Evolutionary conservation across 2,888 invertebrate species (phyloP), one percentile per base, ranked within the genome.

Genomic region (Stenotaenia linearis): DNA sequence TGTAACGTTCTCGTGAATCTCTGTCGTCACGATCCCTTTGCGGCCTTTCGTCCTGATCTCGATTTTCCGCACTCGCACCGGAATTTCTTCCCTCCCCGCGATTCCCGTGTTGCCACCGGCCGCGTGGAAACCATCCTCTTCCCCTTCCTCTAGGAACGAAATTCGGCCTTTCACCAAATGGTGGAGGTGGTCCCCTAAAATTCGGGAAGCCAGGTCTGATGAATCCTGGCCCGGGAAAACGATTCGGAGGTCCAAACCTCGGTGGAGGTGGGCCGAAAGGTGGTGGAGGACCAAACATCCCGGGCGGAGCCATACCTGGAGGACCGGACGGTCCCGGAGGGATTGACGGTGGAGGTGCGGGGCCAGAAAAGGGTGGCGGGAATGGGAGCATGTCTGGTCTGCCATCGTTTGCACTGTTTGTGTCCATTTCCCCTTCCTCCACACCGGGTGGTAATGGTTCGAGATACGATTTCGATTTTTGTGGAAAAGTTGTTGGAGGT

Each of bases 401-500:
- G 25, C 10, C 15, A 32, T 28, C 23, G 21, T 32, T 25, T 12
- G 79, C 61, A 50, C 77, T 18, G 25, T 30, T 25, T n/a, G 69
- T 15, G 10, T 28, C 32, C 32, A 77, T 32, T 18, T 77, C 76
- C 0, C 35, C 21, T 15, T 77, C 56, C 18, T 79, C 79, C 7
- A 77, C 69, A 21, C 79, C 79, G 1, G 79, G 79, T 23, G 79
- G 79, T 6, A 61, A 35, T 1, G 79, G 79, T 61, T 79, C 79
- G 25, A 61, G 23, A 37, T 32, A 74, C 2, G 79, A 25, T 1
- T 69, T 69, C 1, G 69, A n/a, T 28, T 25, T 69, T 18, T 35
- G 61, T 75, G 74, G n/a, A 21, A 21, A 30, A n/a, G 12, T 23
- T 10, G 23, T 18, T 18, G 21, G 7, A 15, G 37, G 56, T 23